Base-by-base conservation (phyloP, 2,888 invertebrate species). In the Patella ulyssiponensis region DNA sequence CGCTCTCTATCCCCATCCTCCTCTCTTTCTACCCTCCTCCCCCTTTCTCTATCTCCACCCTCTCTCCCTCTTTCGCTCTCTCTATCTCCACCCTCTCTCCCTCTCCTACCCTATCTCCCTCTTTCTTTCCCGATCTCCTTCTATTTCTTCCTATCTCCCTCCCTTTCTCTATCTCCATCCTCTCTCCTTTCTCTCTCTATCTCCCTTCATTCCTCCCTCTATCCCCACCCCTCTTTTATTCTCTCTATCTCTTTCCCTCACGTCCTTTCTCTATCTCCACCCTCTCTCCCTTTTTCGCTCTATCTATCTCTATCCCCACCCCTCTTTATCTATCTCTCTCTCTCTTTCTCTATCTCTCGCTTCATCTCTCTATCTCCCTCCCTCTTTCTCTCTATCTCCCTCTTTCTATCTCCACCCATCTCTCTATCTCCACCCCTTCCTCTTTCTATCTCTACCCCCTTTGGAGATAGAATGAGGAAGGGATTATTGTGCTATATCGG, bases 21-120 rank as follows among this genome's bases (percentile, higher is more conserved):
- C 1, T 2, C 2, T 1, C 1, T 2, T 2, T 54, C 1, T 54
- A 1, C 2, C 17, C 12, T 2, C 2, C 17, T 2, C 17, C 1
- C 3, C 54, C 54, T 1, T 2, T 17, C 17, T 54, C 54, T 15
- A 15, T 54, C 17, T 2, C 54, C 17, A 15, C 2, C 12, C 54
- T 54, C 17, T 2, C 2, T 2, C 54, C 17, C 17, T n/a, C n/a
- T n/a, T n/a, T n/a, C n/a, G n/a, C 17, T 17, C 2, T 17, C 54
- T 54, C 12, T 17, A 15, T 17, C 17, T 54, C 54, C 17, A 12
- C 54, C 17, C 14, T 54, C 54, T 17, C 17, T 54, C 3, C 2
- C 54, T 2, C 17, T 54, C 17, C n/a, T n/a, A n/a, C n/a, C n/a
- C n/a, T n/a, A n/a, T 17, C 2, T 54, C 54, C 2, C 17, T 54